Percentiles rank a stretch among this genome's conserved stretches.
These are phyloP conservation scores for Dicentrarchus labrax DNA, from an alignment of 2,113 vertebrate species.

Conservation along the genomic window DNA sequence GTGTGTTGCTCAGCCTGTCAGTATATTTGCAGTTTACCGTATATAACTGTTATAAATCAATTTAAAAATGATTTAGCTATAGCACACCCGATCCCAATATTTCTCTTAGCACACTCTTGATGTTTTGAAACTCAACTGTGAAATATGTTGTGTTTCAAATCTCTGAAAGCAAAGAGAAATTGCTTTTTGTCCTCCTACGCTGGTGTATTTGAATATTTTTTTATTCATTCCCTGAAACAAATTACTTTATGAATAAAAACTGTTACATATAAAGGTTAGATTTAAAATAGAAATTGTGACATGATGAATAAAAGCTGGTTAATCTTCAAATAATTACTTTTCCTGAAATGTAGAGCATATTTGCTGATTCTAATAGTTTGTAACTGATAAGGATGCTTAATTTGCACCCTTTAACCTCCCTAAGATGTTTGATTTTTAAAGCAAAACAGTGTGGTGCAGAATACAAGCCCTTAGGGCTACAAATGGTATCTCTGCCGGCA, in stretches of 20 bases:
- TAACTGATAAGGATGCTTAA: conserved; percentile 10
- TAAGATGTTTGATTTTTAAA: conserved; percentile 2
- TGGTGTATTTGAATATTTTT: background rate
- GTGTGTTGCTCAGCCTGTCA: conserved; percentile 22
- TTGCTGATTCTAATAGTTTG: background rate
- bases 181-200: background rate
- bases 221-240: background rate
- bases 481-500: conserved; percentile 24
- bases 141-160: conserved; percentile 21
- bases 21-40: background rate
- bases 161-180: conserved; percentile 1
- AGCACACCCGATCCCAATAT: background rate
- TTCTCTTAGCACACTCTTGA: conserved; percentile 2
- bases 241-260: background rate
- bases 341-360: no score
- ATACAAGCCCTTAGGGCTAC: conserved; percentile 33
- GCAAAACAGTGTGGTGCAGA: background rate
- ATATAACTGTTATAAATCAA: conserved; percentile 21
- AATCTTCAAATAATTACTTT: background rate
- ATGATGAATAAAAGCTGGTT: background rate
- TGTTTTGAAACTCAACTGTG: conserved; percentile 21
- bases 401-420: background rate
- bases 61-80: conserved; percentile 30
- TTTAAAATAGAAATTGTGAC: background rate
- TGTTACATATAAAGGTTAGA: background rate